Evolutionary conservation across 2,888 invertebrate species (phyloP), one percentile per base, ranked within the genome.

Genomic region (Oscheius sp.): DNA sequence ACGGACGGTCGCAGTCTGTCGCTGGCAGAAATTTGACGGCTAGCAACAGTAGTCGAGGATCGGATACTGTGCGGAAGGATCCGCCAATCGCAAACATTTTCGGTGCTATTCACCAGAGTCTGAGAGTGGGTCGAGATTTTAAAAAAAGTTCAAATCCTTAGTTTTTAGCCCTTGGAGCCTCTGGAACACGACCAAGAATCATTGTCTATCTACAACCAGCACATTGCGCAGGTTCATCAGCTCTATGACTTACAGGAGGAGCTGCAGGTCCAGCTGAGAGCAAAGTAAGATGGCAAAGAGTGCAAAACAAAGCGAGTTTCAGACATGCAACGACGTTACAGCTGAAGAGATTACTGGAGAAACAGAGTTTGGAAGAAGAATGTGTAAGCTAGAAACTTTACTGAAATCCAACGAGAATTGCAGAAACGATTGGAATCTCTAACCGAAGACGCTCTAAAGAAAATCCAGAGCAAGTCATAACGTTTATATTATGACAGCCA

Each of bases 381-480:
- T 21, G 10, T 13, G 72, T 72, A 50, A 51, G 50, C 60, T 9
- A 11, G 13, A 32, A 48, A 55, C 5, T 13, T 7, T 21, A 21
- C 21, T 21, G 21, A 0, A 21, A 21, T 21, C 21, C 21, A 21
- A 21, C 21, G 21, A 21, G 21, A 21, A 21, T 21, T 21, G 13
- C 59, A 70, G 70, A 58, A 70, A 47, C n/a, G 29, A 32, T 21
- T 70, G 33, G 70, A 58, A 47, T 21, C 70, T 5, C 37, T 70
- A 9, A 9, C 32, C 1, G 58, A 70, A 11, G 70, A 70, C n/a
- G 70, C 58, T 21, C 42, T 47, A 9, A 70, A 58, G 58, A 70
- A 59, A 29, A 70, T 70, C 37, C 70, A 70, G 37, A 21, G 57
- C 9, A 35, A 70, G 32, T 70, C 70, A 10, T 70, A 70, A 33